Base-by-base conservation (phyloP, 1,140 invertebrate genomes). In the Drosophila melanogaster region DNA sequence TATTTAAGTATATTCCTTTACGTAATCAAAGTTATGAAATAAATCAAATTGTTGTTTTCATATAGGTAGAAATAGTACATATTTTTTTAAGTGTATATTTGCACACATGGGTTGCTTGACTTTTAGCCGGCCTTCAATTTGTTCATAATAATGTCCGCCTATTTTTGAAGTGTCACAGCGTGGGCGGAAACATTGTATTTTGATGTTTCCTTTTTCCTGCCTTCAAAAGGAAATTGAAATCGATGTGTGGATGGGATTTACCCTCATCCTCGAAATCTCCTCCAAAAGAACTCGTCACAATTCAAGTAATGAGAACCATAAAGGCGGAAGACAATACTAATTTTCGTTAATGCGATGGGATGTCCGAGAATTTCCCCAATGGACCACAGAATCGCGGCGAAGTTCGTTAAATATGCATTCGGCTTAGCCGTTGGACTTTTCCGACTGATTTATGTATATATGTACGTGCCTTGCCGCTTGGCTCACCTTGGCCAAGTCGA, bases 61-160 rank as follows among this genome's bases (percentile, higher is more conserved):
- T 8, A 30, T 8, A 30, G 2, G 1, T 8, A 6, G 4, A 1
- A n/a, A 4, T 8, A 43, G 3, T 3, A 43, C 4, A 19, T n/a
- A 30, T 50, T 50, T 17, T 12, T 33, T 15, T 0, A 17, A 67
- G 26, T 61, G 38, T 3, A 37, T 12, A 12, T 35, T 24, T 43
- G 30, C 49, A 33, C 40, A 64, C 58, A 54, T 62, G 30, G 24
- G 26, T 53, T 33, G 47, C 30, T 51, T 60, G 70, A 79, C 71
- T 73, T 89, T 79, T 61, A 61, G 46, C 46, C 41, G 66, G 79
- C 66, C 83, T 79, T 79, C 72, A 87, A 83, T 87, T 83, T 89
- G 80, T 79, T 73, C 77, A 65, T 75, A 67, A 86, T 86, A 87
- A 83, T 87, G 65, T 59, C 58, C 70, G 62, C 50, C 61, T 69